Conservation (phyloP, 1,140 invertebrate genomes). For the Tetraneura akinire region DNA sequence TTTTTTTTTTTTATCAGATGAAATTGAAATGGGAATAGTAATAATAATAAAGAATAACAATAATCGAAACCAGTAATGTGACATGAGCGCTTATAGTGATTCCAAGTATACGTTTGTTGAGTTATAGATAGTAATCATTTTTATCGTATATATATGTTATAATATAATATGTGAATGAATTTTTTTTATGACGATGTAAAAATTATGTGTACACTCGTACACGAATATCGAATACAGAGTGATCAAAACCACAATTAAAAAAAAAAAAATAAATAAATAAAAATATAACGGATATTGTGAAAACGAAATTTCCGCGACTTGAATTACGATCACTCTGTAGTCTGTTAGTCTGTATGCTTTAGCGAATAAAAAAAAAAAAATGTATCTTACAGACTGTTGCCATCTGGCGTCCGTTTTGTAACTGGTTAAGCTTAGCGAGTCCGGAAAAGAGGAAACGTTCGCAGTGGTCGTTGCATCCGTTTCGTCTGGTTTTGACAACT, state of each 20-base stretch:
- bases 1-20: not conserved
- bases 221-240: too few species aligned
- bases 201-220: not conserved
- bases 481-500: slow-evolving; percentile 34
- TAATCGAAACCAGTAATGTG: not conserved
- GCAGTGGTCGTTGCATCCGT: not conserved
- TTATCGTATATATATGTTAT: not conserved
- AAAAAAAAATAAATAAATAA: too few species aligned
- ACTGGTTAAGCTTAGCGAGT: slow-evolving; percentile 48
- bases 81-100: slow-evolving; percentile 5
- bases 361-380: too few species aligned
- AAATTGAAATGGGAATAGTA: not conserved
- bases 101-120: too few species aligned
- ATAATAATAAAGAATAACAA: not conserved
- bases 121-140: too few species aligned
- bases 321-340: too few species aligned
- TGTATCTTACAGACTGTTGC: slow-evolving; percentile 44
- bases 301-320: too few species aligned
- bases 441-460: slow-evolving; percentile 42
- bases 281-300: too few species aligned
- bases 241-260: too few species aligned
- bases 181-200: not conserved
- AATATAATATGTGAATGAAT: not conserved
- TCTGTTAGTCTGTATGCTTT: too few species aligned
- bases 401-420: slow-evolving; percentile 51